phyloP scores from a whole-genome alignment of 37 sponge, comb jelly and placozoan genomes.

The Haliclona indistincta region DNA sequence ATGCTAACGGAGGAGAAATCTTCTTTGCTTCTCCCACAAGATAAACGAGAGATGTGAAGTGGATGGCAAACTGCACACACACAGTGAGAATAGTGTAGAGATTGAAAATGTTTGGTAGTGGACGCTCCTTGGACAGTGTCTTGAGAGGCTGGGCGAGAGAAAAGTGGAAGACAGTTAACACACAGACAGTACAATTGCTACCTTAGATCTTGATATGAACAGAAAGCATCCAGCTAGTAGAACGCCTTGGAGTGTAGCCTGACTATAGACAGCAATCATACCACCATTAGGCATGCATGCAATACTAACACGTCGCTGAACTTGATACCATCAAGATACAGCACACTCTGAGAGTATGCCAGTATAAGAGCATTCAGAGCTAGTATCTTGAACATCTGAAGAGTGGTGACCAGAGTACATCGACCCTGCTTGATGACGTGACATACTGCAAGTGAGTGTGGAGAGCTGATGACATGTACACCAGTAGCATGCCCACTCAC shows the following conservation, averaged over 20 bases:
- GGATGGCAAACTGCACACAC: conserved; percentile 80
- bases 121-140: conserved; percentile 83
- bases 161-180: not conserved
- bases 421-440: conserved; percentile 94
- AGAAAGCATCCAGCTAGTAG: conserved; percentile 95
- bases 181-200: too few species aligned
- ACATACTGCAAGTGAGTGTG: conserved; percentile 48
- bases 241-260: conserved; percentile 92
- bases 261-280: conserved; percentile 59
- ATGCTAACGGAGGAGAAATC: conserved; percentile 9
- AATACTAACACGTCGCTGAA: conserved; percentile 92
- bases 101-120: conserved; percentile 96
- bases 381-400: conserved; percentile 99
- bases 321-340: conserved; percentile 96
- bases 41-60: conserved; percentile 78
- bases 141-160: conserved; percentile 63
- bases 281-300: not conserved
- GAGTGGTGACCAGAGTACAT: conserved; percentile 95
- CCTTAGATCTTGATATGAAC: conserved; percentile 87
- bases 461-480: not conserved
- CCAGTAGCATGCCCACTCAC: conserved; percentile 39
- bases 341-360: conserved; percentile 97
- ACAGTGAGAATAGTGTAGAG: conserved; percentile 93
- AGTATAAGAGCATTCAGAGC: conserved; percentile 96
- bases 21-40: conserved; percentile 72